Base-by-base conservation (phyloP, 2,888 invertebrate species). In the Melangyna quadrimaculata region DNA sequence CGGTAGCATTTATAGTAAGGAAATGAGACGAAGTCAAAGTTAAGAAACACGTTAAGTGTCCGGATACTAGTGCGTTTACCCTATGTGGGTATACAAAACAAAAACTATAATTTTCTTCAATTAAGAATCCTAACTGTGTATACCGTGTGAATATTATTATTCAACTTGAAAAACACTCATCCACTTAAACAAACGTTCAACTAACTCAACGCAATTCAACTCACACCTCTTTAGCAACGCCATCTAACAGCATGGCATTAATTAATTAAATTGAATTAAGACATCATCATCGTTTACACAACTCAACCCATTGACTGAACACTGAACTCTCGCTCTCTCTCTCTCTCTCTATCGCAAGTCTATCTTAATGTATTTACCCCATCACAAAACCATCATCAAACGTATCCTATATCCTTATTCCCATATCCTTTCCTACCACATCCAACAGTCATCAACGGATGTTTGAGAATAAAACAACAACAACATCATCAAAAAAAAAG, bases 191-290 rank as follows among this genome's bases (percentile, higher is more conserved):
- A 67, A 67, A 67, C 67, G 67, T 67, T 35, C 67, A 67, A 51
- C 67, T 61, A 35, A 53, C 53, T 53, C 27, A 55, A 55, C 29
- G 17, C 53, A 29, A 32, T 29, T 45, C 24, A 61, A 14, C 53
- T 19, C 12, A 61, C 78, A 78, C 81, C 65, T 67, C 27, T 32
- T 19, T 29, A 55, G 12, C 48, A 61, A 57, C n/a, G n/a, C n/a
- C n/a, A n/a, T 69, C 78, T 74, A 32, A 22, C 19, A 65, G 45
- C 45, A 22, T 51, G 59, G 19, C 53, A 48, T 75, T 75, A 65
- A 71, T 75, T 80, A 80, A 84, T 84, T 80, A 67, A 80, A 84
- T 83, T 79, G 55, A 83, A 83, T 84, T 75, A 84, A 71, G 75
- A 75, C 71, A 72, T 80, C 59, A 59, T 71, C 71, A 40, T 72